These are phyloP conservation scores for Conus betulinus DNA, from an alignment of 1,140 invertebrate species.

Conservation along the genomic window DNA sequence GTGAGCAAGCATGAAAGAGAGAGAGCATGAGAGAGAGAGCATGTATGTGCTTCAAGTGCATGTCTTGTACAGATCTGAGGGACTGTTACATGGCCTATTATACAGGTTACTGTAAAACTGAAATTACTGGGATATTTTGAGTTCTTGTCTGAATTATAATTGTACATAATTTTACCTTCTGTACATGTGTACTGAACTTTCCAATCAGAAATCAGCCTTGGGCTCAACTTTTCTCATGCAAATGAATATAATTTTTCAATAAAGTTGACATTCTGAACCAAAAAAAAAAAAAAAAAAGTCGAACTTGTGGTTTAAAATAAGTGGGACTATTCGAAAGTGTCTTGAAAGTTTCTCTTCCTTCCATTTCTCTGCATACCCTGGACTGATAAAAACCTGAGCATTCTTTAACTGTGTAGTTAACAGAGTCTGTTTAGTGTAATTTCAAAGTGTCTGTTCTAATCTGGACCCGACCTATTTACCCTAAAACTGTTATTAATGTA, in stretches of 20 bases:
- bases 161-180: neutral
- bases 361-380: too few species aligned
- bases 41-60: neutral
- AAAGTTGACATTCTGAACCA: slow-evolving; percentile 20
- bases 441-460: too few species aligned
- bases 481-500: too few species aligned
- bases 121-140: neutral
- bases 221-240: slow-evolving; percentile 23
- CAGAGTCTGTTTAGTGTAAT: too few species aligned
- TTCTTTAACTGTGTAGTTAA: too few species aligned
- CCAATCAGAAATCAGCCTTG: slow-evolving; percentile 19
- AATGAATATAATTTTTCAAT: slow-evolving; percentile 36
- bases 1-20: neutral
- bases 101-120: neutral
- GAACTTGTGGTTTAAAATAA: neutral
- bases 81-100: neutral
- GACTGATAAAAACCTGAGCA: too few species aligned
- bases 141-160: neutral
- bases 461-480: too few species aligned
- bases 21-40: neutral
- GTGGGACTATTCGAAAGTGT: too few species aligned
- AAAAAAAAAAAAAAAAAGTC: neutral
- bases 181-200: slow-evolving; percentile 23
- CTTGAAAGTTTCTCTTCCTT: too few species aligned
- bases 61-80: neutral